Percentiles rank a stretch among this genome's conserved stretches.
Evolutionary conservation across 1,140 invertebrate species (phyloP).

Genomic region (Caerostris darwini): DNA sequence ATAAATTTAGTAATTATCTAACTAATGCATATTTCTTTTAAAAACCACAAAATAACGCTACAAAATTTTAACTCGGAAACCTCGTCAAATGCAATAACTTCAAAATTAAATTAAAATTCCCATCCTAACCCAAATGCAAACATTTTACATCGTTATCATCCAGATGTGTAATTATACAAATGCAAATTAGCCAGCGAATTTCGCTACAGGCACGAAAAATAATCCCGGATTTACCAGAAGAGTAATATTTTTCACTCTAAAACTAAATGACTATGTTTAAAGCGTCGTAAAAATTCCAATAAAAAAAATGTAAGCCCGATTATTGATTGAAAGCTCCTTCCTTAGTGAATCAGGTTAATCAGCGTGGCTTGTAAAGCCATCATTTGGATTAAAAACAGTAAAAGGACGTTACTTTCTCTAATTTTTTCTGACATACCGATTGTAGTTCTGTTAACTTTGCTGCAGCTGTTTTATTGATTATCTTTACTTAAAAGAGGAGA

Average conservation of each 20-base stretch:
- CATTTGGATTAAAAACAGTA: conserved; percentile 59
- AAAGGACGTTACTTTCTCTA: not conserved
- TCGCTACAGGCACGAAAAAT: not conserved
- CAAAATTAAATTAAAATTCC: conserved; percentile 20
- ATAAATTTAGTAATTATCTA: not conserved
- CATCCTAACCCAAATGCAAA: not conserved
- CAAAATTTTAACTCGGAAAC: not conserved
- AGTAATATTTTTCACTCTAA: conserved; percentile 31
- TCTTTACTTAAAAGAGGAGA: conserved; percentile 23
- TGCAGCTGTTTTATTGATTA: not conserved
- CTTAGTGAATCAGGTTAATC: conserved; percentile 51
- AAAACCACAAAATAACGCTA: not conserved
- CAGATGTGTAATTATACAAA: not conserved
- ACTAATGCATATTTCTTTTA: not conserved
- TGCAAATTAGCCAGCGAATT: conserved; percentile 30
- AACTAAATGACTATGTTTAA: conserved; percentile 44
- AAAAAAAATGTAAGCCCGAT: not conserved
- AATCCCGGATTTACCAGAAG: not conserved
- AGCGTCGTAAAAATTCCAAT: not conserved
- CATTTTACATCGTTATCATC: conserved; percentile 26
- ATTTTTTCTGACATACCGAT: not conserved
- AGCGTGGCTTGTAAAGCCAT: conserved; percentile 40
- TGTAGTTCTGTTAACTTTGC: not conserved
- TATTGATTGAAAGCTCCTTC: conserved; percentile 45
- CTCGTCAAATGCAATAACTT: conserved; percentile 2